Conservation (phyloP, 1,140 invertebrate species). For the Andrena cerasifolii region DNA sequence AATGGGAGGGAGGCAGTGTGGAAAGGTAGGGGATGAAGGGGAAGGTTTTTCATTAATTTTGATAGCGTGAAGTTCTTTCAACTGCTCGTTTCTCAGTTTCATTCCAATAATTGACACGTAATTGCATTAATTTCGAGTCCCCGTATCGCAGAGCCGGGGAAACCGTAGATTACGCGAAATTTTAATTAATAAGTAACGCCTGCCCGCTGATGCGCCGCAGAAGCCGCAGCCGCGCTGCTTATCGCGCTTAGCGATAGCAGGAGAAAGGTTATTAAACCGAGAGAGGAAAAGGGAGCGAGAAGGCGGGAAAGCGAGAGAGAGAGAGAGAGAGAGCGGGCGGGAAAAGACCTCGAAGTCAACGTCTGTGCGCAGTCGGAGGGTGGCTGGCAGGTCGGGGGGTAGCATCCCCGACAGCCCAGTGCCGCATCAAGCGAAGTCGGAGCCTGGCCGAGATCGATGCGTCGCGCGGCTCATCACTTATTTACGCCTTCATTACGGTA, state of each 20-base stretch:
- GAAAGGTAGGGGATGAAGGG: no score
- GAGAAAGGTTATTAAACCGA: slow-evolving; percentile 7
- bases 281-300: neutral
- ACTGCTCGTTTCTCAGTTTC: neutral
- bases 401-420: slow-evolving; percentile 38
- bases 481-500: slow-evolving; percentile 80
- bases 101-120: neutral
- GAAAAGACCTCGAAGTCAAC: slow-evolving; percentile 37
- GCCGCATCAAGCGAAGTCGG: slow-evolving; percentile 42
- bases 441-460: slow-evolving; percentile 71
- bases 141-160: neutral
- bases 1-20: no score
- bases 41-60: no score
- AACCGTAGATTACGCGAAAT: neutral
- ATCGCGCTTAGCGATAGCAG: slow-evolving; percentile 6
- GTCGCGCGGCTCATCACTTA: slow-evolving; percentile 76
- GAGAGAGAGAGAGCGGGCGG: slow-evolving; percentile 15
- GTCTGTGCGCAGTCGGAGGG: slow-evolving; percentile 20
- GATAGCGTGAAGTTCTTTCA: no score
- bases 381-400: slow-evolving; percentile 5
- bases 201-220: neutral
- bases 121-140: neutral
- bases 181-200: slow-evolving; percentile 16
- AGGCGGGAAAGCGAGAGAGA: no score
- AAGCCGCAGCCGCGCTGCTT: neutral